Percentiles rank a stretch among this genome's conserved stretches.
Evolutionary conservation across 1,140 invertebrate species (phyloP).

Genomic region (Wasmannia auropunctata): DNA sequence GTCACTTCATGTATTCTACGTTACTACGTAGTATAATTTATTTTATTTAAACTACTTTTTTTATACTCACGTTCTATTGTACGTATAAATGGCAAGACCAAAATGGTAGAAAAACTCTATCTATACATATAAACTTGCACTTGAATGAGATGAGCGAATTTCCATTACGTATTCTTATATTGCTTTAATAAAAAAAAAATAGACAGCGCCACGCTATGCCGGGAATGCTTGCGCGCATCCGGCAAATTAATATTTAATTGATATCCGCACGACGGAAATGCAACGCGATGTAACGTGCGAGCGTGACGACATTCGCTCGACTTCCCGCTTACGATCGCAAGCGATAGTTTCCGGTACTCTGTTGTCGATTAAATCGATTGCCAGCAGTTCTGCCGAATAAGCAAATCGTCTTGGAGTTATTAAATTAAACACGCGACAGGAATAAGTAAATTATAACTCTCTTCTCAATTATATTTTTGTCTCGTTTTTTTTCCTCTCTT

Average conservation of each 20-base stretch:
- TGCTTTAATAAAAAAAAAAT: background rate
- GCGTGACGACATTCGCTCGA: background rate
- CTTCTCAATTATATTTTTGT: background rate
- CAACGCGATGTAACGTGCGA: background rate
- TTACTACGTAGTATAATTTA: background rate
- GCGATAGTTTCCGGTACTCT: background rate
- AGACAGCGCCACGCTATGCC: too few relatives aligned
- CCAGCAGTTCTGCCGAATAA: background rate
- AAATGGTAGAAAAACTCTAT: background rate
- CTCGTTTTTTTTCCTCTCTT: background rate
- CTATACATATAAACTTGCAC: background rate
- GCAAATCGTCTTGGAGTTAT: background rate
- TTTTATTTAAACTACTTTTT: background rate
- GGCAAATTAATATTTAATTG: slow-evolving; percentile 29
- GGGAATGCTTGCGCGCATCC: slow-evolving; percentile 2
- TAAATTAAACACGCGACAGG: background rate
- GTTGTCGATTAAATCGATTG: background rate
- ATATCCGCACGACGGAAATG: slow-evolving; percentile 20
- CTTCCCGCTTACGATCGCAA: background rate
- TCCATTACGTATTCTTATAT: background rate
- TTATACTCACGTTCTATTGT: background rate
- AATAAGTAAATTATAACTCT: background rate
- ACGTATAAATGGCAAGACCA: background rate
- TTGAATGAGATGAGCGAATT: background rate
- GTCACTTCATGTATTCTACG: background rate